Evolutionary conservation across 1,140 invertebrate genomes (phyloP), one percentile per base, ranked within the genome.

Genomic region (Pseudomyrmex sp.): DNA sequence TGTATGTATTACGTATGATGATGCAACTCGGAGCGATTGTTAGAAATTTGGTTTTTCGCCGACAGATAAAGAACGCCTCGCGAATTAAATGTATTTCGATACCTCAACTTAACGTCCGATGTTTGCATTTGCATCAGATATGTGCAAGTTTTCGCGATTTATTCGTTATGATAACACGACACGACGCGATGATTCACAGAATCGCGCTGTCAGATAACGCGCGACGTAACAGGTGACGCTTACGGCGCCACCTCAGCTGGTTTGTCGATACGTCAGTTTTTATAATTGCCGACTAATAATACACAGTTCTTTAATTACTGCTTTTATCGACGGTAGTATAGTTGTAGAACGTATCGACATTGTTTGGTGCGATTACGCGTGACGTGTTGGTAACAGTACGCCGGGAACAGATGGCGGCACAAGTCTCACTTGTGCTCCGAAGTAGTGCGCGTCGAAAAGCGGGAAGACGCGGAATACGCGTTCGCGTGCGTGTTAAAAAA

Each of bases 61-160:
- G 35, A 35, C 4, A 1, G 35, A 35, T 35, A 35, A 35, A 35
- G 0, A 35, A 35, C 35, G 35, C 5, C 35, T 35, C 35, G 35
- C 4, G 35, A 35, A 35, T 35, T 35, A 5, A 35, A 35, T 35
- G 35, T 35, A 7, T 9, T 2, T 12, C 62, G 2, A 15, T 66
- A 76, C 65, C 54, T 46, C 74, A 52, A 46, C 74, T 66, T 3
- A 54, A 15, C 12, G 12, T 5, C 12, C 13, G 23, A 66, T 1
- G 7, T 26, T 26, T 26, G 61, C 26, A 26, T 26, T 66, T 79
- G 65, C 63, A 46, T 69, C 52, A 79, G 65, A 35, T 69, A 48
- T n/a, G 23, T 8, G 65, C 20, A 79, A 58, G 46, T 69, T 59
- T 65, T 48, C 66, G n/a, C 35, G 35, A 48, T 79, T 63, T 23